Evolutionary conservation across 1,140 invertebrate genomes (phyloP), one percentile per base, ranked within the genome.

Genomic region (Drosophila sturtevanti): DNA sequence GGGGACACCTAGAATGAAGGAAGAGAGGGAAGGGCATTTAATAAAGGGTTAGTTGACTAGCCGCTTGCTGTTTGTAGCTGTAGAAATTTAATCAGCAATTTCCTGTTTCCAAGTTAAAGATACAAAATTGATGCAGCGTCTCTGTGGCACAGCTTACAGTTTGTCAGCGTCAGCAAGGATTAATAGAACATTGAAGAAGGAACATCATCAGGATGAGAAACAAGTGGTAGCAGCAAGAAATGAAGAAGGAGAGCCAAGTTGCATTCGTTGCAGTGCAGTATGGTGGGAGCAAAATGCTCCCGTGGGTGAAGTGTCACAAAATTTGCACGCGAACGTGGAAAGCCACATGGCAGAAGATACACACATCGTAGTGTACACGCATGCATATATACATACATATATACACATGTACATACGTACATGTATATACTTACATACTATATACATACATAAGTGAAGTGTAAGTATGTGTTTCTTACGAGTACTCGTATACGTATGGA

Each of bases 231-330:
- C 44, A 70, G 38, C 52, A 6, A 24, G 31, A 18, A 62, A 51
- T 1, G 12, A 37, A 21, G 52, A 34, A 51, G 68, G 59, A 41
- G 38, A 44, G 18, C 54, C 59, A 38, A 69, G 55, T 73, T 69
- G 72, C n/a, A n/a, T 59, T 60, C 76, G 61, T 11, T 21, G 41
- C 41, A 48, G 3, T 37, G 35, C 37, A 3, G n/a, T 14, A 2
- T 48, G 41, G 41, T 48, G 64, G 58, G 52, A 55, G 72, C 75
- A 77, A 62, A 77, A 77, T 72, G 69, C 63, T 87, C 82, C 82
- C 82, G 82, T 87, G 82, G 82, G 82, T 79, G 82, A 87, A 82
- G 72, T 87, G 82, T 87, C 82, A 87, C 82, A 86, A 78, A 86
- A 86, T 86, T 86, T 86, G 74, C 72, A 75, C 72, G 72, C 72